Percentiles rank a stretch among this genome's conserved stretches.
phyloP scores from a whole-genome alignment of 2,888 invertebrate genomes.

The Tenthredo scrophulariae region DNA sequence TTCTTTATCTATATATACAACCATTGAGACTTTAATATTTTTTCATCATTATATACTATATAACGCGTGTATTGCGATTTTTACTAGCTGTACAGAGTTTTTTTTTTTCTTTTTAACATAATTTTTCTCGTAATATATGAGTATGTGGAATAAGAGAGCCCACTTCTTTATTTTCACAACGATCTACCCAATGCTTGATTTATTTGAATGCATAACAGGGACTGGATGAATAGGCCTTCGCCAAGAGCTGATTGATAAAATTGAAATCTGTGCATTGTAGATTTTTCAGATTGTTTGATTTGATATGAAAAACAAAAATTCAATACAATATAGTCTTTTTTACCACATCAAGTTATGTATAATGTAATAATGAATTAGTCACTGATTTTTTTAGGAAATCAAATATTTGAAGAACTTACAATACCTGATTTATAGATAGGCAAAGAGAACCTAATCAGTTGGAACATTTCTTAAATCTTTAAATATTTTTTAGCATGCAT shows the following conservation, averaged over 20 bases:
- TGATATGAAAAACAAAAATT: background rate
- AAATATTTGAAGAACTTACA: constrained; percentile 27
- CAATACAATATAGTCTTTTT: constrained; percentile 17
- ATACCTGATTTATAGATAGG: constrained; percentile 32
- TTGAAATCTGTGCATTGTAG: constrained; percentile 17
- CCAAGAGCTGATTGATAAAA: constrained; percentile 9
- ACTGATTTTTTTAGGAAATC: constrained; percentile 9
- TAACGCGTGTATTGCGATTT: constrained; percentile 48
- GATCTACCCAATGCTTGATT: constrained; percentile 25
- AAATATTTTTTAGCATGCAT: constrained; percentile 9
- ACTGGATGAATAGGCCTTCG: constrained; percentile 22
- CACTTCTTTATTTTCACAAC: constrained; percentile 42
- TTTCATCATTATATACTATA: constrained; percentile 39
- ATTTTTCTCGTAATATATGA: constrained; percentile 12
- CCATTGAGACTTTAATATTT: constrained; percentile 45
- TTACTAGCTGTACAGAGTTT: constrained; percentile 33
- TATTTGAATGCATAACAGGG: constrained; percentile 41
- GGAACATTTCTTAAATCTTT: background rate
- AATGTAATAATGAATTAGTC: constrained; percentile 23
- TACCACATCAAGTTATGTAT: constrained; percentile 23
- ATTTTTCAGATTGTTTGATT: constrained; percentile 11
- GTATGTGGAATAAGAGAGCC: constrained; percentile 24
- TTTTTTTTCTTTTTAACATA: background rate
- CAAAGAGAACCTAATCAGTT: constrained; percentile 4
- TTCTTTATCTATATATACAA: constrained; percentile 41